Percentiles rank a stretch among this genome's conserved stretches.
Evolutionary conservation across 2,888 invertebrate species (phyloP).

Genomic region (Andrena chrysosceles): DNA sequence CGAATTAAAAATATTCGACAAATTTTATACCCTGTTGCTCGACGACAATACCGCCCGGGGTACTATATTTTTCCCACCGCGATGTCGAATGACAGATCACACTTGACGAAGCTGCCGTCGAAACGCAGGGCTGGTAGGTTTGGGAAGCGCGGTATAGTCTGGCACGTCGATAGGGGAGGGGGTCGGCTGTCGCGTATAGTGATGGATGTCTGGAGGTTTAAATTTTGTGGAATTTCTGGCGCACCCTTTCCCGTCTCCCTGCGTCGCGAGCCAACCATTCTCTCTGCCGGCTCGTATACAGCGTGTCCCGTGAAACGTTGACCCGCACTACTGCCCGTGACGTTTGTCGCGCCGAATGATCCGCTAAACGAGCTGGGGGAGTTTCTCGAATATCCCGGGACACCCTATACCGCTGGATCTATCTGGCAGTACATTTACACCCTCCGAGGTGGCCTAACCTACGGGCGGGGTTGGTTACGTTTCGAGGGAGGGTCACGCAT

Average conservation of each 20-base stretch:
- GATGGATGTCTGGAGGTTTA: slow-evolving; percentile 75
- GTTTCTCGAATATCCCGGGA: neutral
- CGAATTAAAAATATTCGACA: neutral
- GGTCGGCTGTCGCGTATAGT: slow-evolving; percentile 67
- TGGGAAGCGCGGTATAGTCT: slow-evolving; percentile 47
- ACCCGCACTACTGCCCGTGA: neutral
- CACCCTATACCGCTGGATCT: slow-evolving; percentile 57
- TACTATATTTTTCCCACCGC: slow-evolving; percentile 22
- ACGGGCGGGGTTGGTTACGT: slow-evolving; percentile 40
- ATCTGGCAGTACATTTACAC: slow-evolving; percentile 63
- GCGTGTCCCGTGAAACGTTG: neutral
- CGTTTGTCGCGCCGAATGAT: neutral
- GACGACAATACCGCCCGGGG: slow-evolving; percentile 17
- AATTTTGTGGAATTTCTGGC: slow-evolving; percentile 73
- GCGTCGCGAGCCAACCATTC: slow-evolving; percentile 25
- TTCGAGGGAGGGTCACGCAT: slow-evolving; percentile 51
- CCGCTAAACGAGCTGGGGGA: neutral
- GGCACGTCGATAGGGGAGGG: slow-evolving; percentile 54
- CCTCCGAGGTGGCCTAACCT: slow-evolving; percentile 48
- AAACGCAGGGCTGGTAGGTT: slow-evolving; percentile 37
- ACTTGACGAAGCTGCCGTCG: slow-evolving; percentile 45
- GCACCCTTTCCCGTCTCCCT: slow-evolving; percentile 44
- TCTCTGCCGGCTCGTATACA: slow-evolving; percentile 44
- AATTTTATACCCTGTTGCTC: neutral
- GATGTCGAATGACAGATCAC: slow-evolving; percentile 49